Evolutionary conservation across 2,113 vertebrate genomes (phyloP), one percentile per base, ranked within the genome.

Genomic region (Phyllostomus discolor): DNA sequence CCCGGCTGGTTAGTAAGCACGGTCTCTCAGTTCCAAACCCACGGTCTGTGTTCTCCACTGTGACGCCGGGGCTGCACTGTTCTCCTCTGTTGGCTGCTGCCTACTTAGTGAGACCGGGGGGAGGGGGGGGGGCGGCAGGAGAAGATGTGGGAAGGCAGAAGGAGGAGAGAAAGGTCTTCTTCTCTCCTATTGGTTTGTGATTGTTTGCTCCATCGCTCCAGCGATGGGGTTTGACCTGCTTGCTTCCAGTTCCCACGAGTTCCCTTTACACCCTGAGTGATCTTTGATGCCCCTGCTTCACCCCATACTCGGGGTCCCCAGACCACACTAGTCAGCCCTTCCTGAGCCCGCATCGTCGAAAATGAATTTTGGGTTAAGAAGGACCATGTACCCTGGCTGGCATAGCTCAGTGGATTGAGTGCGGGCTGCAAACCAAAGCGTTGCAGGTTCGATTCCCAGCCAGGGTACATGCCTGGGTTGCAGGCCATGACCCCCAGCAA

Each of bases 121-220:
- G 35, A 4, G 0, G 3, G 22, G 0, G 35, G 35, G 4, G 38
- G 38, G 38, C 38, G n/a, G n/a, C 14, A 10, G 2, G 5, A 22
- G 72, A 35, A 35, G 48, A 31, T 16, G 19, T 7, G 16, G 14
- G 11, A 16, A 59, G 50, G 64, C 24, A 20, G 22, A 2, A 38
- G 1, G 16, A 38, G 38, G 38, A 14, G 12, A 69, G 48, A 43
- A 54, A 12, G 20, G 2, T 5, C 16, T 67, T 31, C 20, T 26
- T 41, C 26, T 33, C 4, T 17, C n/a, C 46, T 69, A n/a, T 24
- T 41, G 64, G 4, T 35, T 41, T 38, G 33, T 24, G 2, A 0
- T 8, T 66, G 17, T 31, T 26, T 4, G 46, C 48, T 78, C 12
- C 48, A 14, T 57, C 28, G 5, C 33, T 1, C 48, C 38, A 22